Evolutionary conservation across 1,140 invertebrate genomes (phyloP).

Genomic region (Camponotus pennsylvanicus): DNA sequence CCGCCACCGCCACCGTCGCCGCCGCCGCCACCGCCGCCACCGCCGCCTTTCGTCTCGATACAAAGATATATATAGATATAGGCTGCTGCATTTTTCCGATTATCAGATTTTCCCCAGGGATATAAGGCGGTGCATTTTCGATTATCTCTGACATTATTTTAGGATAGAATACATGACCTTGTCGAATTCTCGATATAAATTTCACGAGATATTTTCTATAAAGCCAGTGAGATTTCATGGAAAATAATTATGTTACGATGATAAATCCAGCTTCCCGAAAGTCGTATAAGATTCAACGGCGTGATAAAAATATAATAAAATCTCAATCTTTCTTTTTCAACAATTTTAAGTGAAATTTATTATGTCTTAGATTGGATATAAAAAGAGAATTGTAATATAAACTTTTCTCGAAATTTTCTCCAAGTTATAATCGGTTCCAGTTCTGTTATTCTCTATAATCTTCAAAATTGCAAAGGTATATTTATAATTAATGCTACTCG

Average conservation of each 20-base stretch:
- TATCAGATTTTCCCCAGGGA: slow-evolving; percentile 46
- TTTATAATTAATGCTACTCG: not conserved
- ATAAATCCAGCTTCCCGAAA: not conserved
- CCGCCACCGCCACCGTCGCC: not conserved
- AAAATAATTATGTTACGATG: not conserved
- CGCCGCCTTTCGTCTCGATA: slow-evolving; percentile 15
- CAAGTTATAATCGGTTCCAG: too few species aligned
- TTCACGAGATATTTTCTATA: not conserved
- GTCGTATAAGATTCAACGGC: not conserved
- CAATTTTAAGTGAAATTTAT: not conserved
- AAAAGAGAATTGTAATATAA: not conserved
- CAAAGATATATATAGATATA: slow-evolving; percentile 24
- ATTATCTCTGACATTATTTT: slow-evolving; percentile 1
- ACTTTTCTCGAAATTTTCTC: not conserved
- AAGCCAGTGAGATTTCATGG: not conserved
- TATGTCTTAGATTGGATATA: not conserved
- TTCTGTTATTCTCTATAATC: not conserved
- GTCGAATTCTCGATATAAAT: slow-evolving; percentile 15
- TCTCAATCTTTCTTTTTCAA: not conserved
- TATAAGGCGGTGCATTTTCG: slow-evolving; percentile 14
- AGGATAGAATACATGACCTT: not conserved
- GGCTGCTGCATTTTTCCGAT: slow-evolving; percentile 4
- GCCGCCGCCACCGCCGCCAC: not conserved
- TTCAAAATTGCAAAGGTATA: not conserved
- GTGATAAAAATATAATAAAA: not conserved